phyloP scores from a whole-genome alignment of 2,888 invertebrate genomes.

The Ormia ochracea region DNA sequence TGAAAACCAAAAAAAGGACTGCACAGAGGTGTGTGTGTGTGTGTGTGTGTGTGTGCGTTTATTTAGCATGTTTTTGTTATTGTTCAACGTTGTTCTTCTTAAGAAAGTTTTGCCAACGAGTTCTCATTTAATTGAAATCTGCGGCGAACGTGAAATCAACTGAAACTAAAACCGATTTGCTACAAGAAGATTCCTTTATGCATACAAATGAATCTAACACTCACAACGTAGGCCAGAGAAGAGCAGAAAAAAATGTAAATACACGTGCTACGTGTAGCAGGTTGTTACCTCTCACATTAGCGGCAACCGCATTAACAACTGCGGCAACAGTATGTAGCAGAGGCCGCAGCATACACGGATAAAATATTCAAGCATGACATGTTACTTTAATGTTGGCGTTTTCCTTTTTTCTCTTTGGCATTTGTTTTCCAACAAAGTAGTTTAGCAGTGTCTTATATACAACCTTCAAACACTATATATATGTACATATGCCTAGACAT shows the following conservation, averaged over 20 bases:
- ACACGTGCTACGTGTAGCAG: conserved; percentile 31
- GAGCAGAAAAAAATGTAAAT: background rate
- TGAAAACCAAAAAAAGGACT: too few species aligned
- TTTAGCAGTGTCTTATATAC: conserved; percentile 14
- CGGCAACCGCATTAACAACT: background rate
- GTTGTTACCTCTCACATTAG: background rate
- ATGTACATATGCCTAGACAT: background rate
- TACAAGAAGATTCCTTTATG: conserved; percentile 41
- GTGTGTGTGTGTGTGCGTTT: background rate
- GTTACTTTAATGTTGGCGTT: conserved; percentile 31
- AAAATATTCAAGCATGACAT: background rate
- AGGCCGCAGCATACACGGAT: background rate
- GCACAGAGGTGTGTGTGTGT: background rate
- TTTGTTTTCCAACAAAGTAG: background rate
- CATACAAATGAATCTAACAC: conserved; percentile 54
- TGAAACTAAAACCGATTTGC: conserved; percentile 58
- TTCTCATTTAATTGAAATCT: conserved; percentile 60
- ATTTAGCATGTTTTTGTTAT: background rate
- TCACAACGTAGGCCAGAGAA: background rate
- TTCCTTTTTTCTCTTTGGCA: too few species aligned
- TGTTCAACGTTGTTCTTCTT: background rate
- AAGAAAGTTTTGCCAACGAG: conserved; percentile 44
- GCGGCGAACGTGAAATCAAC: conserved; percentile 60
- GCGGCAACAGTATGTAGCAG: background rate
- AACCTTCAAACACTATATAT: conserved; percentile 2